These are phyloP conservation scores for Paedocypris micromegethes DNA, from an alignment of 2,797 vertebrate species.

Conservation along the genomic window DNA sequence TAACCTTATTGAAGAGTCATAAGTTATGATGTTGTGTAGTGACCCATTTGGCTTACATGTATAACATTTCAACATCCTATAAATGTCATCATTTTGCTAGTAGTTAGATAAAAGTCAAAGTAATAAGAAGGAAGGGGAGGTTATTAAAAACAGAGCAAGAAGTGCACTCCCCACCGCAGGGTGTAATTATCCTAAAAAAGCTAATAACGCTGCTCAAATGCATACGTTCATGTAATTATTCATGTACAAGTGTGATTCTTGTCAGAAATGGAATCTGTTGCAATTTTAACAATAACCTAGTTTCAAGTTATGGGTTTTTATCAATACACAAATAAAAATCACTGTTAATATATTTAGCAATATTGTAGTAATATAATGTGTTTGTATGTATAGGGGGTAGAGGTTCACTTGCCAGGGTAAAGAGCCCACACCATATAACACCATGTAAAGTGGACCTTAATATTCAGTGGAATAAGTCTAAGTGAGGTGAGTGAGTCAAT, in stretches of 20 bases:
- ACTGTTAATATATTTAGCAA: no score
- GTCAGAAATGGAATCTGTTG: neutral
- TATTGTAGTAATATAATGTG: no score
- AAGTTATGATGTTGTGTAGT: constrained; percentile 25
- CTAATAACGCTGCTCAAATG: constrained; percentile 1
- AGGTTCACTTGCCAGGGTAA: no score
- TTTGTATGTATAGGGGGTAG: no score
- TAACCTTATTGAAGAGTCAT: constrained; percentile 19
- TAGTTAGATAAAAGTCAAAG: neutral
- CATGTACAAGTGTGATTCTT: neutral
- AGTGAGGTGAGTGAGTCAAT: no score
- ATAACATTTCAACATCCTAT: constrained; percentile 31
- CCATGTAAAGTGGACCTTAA: no score
- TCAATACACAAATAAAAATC: no score
- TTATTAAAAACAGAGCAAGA: neutral
- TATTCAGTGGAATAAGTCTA: no score
- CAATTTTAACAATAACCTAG: constrained; percentile 8
- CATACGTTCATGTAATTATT: constrained; percentile 6
- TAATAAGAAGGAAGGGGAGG: neutral
- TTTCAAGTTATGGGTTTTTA: no score
- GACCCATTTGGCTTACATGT: constrained; percentile 34
- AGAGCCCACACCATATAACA: no score
- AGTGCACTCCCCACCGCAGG: neutral
- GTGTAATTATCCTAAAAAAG: constrained; percentile 14
- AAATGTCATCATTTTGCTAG: constrained; percentile 33